These are phyloP conservation scores for Doryteuthis pealeii DNA, from an alignment of 1,140 invertebrate genomes.

Conservation along the genomic window DNA sequence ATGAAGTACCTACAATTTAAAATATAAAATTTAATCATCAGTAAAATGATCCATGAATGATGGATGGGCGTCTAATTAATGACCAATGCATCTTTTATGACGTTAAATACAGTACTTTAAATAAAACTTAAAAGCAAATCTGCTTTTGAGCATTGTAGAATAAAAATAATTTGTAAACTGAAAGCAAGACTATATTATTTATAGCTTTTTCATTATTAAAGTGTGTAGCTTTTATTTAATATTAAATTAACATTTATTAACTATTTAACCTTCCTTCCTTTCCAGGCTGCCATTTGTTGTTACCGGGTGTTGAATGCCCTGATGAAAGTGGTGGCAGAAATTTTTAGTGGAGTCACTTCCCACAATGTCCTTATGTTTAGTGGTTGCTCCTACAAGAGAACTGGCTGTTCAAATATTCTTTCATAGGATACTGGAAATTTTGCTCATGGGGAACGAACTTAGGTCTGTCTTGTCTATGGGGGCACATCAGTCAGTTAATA, in stretches of 20 bases:
- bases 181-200: too few relatives aligned
- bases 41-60: too few relatives aligned
- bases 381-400: conserved; percentile 90
- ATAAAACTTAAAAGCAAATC: too few relatives aligned
- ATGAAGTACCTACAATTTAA: too few relatives aligned
- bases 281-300: conserved; percentile 83
- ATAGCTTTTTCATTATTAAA: too few relatives aligned
- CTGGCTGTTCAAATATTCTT: conserved; percentile 83
- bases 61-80: too few relatives aligned
- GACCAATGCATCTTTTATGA: too few relatives aligned
- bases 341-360: conserved; percentile 50
- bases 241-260: conserved; percentile 6
- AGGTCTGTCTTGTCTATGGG: conserved; percentile 81
- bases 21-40: too few relatives aligned
- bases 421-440: conserved; percentile 89
- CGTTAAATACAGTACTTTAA: too few relatives aligned
- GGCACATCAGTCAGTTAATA: conserved; percentile 75
- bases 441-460: conserved; percentile 72
- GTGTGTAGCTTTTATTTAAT: too few relatives aligned
- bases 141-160: too few relatives aligned
- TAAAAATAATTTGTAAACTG: too few relatives aligned
- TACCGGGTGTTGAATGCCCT: conserved; percentile 75
- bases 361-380: conserved; percentile 71
- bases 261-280: conserved; percentile 30
- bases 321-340: conserved; percentile 45